These are phyloP conservation scores for Tursiops truncatus DNA, from an alignment of 2,113 vertebrate genomes.

Conservation along the genomic window DNA sequence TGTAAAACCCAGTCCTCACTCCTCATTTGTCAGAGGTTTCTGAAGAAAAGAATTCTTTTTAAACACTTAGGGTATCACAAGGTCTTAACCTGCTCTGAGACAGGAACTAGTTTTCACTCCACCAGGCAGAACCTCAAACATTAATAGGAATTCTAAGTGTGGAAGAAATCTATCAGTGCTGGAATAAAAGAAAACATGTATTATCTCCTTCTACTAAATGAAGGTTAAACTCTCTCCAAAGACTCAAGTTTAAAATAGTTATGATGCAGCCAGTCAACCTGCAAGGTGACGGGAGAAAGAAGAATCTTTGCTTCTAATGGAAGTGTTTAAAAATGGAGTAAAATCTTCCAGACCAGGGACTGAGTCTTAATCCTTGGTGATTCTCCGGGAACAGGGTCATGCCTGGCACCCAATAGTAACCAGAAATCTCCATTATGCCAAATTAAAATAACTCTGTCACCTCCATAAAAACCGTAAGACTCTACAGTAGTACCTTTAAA, in stretches of 20 bases:
- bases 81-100: not conserved
- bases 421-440: not conserved
- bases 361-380: not conserved
- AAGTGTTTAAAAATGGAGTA: not conserved
- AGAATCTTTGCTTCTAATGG: not conserved
- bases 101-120: not conserved
- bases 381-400: not conserved
- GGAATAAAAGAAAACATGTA: not conserved
- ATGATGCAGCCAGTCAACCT: not conserved
- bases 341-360: not conserved
- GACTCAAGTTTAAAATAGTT: constrained; percentile 52
- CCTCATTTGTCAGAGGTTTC: constrained; percentile 7
- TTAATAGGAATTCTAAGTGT: constrained; percentile 19
- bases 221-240: constrained; percentile 35
- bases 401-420: not conserved
- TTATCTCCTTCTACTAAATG: constrained; percentile 21
- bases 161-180: not conserved
- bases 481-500: not conserved
- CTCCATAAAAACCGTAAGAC: not conserved
- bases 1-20: not conserved
- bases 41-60: constrained; percentile 13
- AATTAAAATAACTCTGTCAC: not conserved
- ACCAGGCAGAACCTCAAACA: not conserved
- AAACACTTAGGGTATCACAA: not conserved
- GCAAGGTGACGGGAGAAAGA: not conserved